Evolutionary conservation across 2,888 invertebrate genomes (phyloP), one percentile per base, ranked within the genome.

Genomic region (Cyclophora punctaria): DNA sequence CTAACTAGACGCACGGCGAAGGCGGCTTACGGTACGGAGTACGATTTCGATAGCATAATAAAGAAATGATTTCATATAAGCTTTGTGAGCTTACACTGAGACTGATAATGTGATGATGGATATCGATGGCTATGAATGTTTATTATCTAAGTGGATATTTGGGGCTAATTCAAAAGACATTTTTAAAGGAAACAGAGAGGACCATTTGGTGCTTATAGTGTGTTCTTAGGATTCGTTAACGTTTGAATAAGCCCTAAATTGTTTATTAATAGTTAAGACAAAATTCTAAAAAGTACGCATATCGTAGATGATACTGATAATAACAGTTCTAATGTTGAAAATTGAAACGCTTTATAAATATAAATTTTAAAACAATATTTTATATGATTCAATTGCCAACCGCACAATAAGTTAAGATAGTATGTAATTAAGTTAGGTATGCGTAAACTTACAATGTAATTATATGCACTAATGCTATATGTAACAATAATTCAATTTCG

Each of bases 71-170:
- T 80, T 64, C 64, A 66, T 62, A 63, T 69, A 37, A 54, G 64
- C 71, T 59, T 73, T 76, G 66, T 62, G 62, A 60, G 70, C 71
- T 75, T 78, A 68, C 69, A 67, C 73, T 80, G 86, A 87, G 86
- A 87, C 86, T 87, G 86, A 87, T 71, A 74, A 57, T 83, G 83
- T 83, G 80, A 83, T 81, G 80, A 72, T 75, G 78, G 66, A 60
- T 67, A 70, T 65, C 69, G 69, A 63, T 62, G 64, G 62, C 63
- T 63, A 66, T 64, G 63, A 59, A 65, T 58, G 66, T 65, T 56
- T 69, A 73, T 67, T 64, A 70, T 66, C 63, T 69, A 69, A 60
- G 65, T 66, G 37, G 5, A 37, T 53, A 58, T 60, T 66, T 64
- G 63, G 60, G 62, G 61, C 60, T 62, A 58, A 62, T 64, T 65